Conservation (phyloP, 2,113 vertebrate genomes). For the Narcine bancroftii region DNA sequence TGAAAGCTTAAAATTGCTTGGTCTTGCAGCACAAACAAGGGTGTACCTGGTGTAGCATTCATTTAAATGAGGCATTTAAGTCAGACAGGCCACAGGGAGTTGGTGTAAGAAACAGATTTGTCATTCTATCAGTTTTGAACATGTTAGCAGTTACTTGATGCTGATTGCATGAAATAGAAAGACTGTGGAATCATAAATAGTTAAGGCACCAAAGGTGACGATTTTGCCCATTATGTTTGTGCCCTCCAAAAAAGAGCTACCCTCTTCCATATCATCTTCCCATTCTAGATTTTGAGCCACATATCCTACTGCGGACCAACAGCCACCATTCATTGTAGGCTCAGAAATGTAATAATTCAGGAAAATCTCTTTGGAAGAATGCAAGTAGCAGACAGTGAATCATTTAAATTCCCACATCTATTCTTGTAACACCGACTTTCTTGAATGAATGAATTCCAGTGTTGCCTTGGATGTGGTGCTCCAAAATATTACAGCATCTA, state of each 20-base stretch:
- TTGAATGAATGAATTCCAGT: not conserved
- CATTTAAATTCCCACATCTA: not conserved
- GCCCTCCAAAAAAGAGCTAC: too few relatives aligned
- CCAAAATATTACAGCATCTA: not conserved
- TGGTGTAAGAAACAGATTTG: not conserved
- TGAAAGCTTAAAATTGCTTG: not conserved
- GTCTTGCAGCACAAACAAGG: not conserved
- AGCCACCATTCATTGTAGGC: not conserved
- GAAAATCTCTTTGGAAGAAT: not conserved
- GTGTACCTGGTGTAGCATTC: not conserved
- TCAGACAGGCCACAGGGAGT: not conserved
- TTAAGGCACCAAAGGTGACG: too few relatives aligned
- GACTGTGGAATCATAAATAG: not conserved
- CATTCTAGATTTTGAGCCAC: too few relatives aligned
- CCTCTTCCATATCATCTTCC: too few relatives aligned
- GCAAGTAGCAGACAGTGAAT: not conserved
- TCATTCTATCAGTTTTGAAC: not conserved
- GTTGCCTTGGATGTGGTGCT: not conserved
- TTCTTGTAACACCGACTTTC: not conserved
- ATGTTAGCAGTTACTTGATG: not conserved
- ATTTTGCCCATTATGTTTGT: too few relatives aligned
- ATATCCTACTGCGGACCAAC: too few relatives aligned
- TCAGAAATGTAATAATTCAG: not conserved
- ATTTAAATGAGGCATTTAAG: not conserved
- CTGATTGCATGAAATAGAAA: not conserved